Percentiles rank a stretch among this genome's conserved stretches.
These are phyloP conservation scores for Rhagonycha lutea DNA, from an alignment of 2,888 invertebrate genomes.

Conservation along the genomic window DNA sequence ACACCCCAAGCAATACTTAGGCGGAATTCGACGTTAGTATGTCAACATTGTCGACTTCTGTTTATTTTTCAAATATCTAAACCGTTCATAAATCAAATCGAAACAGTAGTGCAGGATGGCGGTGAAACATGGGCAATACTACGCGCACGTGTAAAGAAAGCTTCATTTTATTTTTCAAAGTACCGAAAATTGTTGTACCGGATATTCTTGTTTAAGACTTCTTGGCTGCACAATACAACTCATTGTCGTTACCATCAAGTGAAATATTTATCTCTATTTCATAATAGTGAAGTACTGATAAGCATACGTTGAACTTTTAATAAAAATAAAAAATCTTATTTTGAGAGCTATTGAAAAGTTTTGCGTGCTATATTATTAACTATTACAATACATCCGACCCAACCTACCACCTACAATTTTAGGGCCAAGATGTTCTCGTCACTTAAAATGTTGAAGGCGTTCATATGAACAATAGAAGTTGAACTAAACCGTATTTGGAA, in stretches of 20 bases:
- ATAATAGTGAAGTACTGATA: neutral
- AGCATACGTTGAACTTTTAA: neutral
- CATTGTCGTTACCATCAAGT: constrained; percentile 1
- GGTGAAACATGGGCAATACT: neutral
- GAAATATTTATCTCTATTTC: constrained; percentile 6
- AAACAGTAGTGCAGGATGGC: neutral
- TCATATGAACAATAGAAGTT: neutral
- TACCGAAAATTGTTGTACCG: constrained; percentile 9
- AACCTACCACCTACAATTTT: neutral
- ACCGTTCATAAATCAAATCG: neutral
- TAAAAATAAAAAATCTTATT: neutral
- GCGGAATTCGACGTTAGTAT: neutral
- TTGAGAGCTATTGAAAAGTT: neutral
- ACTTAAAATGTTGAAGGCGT: neutral
- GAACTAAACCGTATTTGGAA: neutral
- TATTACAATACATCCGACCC: neutral
- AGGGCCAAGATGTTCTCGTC: neutral
- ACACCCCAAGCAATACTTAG: no score
- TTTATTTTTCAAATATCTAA: neutral
- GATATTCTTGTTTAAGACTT: constrained; percentile 23
- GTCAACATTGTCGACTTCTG: neutral
- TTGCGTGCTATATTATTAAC: neutral
- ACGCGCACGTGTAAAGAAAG: neutral
- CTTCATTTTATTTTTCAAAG: neutral
- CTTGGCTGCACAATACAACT: neutral